These are phyloP conservation scores for Dicycla oo DNA, from an alignment of 2,888 invertebrate species.

Conservation along the genomic window DNA sequence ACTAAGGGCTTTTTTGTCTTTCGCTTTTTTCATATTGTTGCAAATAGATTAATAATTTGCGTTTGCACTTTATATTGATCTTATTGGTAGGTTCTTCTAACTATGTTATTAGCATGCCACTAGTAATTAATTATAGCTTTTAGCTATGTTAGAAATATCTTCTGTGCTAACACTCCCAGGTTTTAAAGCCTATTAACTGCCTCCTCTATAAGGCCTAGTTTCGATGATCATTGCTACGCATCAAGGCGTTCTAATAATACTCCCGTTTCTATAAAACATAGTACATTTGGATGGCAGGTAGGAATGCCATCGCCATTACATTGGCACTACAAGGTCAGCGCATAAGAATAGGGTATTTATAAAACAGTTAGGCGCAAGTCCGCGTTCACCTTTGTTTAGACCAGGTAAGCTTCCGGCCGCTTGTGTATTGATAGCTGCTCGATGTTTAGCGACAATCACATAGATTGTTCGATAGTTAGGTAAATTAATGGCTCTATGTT, in stretches of 20 bases:
- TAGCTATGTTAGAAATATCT: background rate
- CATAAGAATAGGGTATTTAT: constrained; percentile 63
- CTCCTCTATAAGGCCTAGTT: background rate
- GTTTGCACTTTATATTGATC: background rate
- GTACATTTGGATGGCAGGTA: constrained; percentile 48
- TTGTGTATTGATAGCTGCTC: constrained; percentile 33
- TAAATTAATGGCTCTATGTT: constrained; percentile 41
- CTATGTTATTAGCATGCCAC: background rate
- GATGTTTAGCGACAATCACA: constrained; percentile 44
- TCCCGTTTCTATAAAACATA: constrained; percentile 14
- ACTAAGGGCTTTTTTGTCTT: background rate
- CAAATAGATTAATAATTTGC: background rate
- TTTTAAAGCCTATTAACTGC: background rate
- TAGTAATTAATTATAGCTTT: background rate
- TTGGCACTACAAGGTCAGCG: constrained; percentile 60
- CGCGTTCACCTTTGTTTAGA: constrained; percentile 60
- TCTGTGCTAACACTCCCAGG: background rate
- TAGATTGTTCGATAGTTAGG: constrained; percentile 32
- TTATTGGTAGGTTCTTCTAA: background rate
- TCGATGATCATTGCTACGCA: background rate
- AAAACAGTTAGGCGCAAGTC: constrained; percentile 62
- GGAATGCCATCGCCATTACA: constrained; percentile 42
- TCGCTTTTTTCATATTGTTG: background rate
- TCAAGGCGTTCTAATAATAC: background rate
- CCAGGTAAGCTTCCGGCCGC: constrained; percentile 66